Evolutionary conservation across 2,888 invertebrate genomes (phyloP).

Genomic region (Hecatera dysodea): DNA sequence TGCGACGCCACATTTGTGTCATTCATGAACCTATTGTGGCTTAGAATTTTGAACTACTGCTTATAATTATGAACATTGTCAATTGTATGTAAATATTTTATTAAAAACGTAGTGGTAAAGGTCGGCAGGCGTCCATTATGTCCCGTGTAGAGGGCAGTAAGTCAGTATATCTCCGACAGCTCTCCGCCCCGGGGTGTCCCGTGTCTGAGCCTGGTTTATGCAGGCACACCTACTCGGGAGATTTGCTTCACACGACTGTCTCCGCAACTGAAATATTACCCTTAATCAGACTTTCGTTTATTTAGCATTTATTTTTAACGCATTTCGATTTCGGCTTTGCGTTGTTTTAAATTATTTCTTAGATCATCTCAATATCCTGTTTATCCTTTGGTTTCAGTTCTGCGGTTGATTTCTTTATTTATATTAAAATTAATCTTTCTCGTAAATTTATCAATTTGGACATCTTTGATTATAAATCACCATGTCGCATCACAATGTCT

Average conservation of each 20-base stretch:
- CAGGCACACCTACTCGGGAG: constrained; percentile 75
- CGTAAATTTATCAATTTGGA: constrained; percentile 32
- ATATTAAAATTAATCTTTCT: constrained; percentile 20
- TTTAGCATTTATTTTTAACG: constrained; percentile 72
- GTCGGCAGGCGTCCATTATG: constrained; percentile 58
- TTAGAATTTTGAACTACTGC: constrained; percentile 37
- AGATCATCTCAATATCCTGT: constrained; percentile 35
- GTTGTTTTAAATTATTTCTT: constrained; percentile 53
- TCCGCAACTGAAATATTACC: constrained; percentile 77
- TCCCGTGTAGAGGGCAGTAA: constrained; percentile 65
- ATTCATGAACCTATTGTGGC: constrained; percentile 35
- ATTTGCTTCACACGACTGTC: constrained; percentile 78
- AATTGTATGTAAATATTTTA: constrained; percentile 63
- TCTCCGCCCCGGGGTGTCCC: constrained; percentile 80
- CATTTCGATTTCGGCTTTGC: constrained; percentile 66
- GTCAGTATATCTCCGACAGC: constrained; percentile 75
- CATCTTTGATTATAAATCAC: constrained; percentile 46
- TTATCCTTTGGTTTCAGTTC: constrained; percentile 26
- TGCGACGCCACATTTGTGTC: constrained; percentile 42
- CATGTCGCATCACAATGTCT: constrained; percentile 35
- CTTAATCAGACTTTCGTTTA: constrained; percentile 74
- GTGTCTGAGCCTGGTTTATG: constrained; percentile 80
- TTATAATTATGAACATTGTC: constrained; percentile 56
- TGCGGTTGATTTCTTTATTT: constrained; percentile 21
- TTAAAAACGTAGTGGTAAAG: constrained; percentile 62